Evolutionary conservation across 1,140 invertebrate genomes (phyloP), one percentile per base, ranked within the genome.

Genomic region (Cyphomyrmex costatus): DNA sequence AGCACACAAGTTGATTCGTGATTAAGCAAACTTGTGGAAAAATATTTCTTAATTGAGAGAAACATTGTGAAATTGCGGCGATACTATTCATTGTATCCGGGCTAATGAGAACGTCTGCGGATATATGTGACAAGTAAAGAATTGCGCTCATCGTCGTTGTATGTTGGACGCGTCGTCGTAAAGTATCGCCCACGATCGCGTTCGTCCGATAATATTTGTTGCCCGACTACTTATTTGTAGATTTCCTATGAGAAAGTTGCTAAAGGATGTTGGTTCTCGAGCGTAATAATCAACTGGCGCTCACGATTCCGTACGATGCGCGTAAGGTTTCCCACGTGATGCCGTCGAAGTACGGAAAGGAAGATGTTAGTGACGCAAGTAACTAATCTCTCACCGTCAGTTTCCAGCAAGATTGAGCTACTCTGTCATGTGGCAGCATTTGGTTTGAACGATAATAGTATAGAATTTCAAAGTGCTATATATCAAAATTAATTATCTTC

Each of bases 231-330:
- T 74, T 83, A 83, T 85, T 78, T 61, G n/a, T 65, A 85, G 60
- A 78, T 85, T 86, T 71, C 12, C 68, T 83, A 61, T 56, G 79
- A 74, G 85, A 86, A 86, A 86, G 77, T 65, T 51, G 76, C 66
- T 58, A 8, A 53, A 71, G 79, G 33, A 86, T 74, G 60, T 66
- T 36, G 53, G 53, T 24, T 51, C 76, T 58, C 83, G 63, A 60
- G 33, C 16, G 24, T 60, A 73, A 66, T 73, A 84, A 71, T 71
- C 66, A 86, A 65, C 56, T 19, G 7, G 51, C 42, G 78, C 66
- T 27, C 36, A 49, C 33, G 65, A 46, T 66, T 85, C 53, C 74
- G 27, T 49, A 60, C 27, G 53, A 86, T 73, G 58, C 60, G 68
- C 79, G 24, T 33, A 73, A 82, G 56, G n/a, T 86, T 86, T 86